Evolutionary conservation across 2,888 invertebrate genomes (phyloP), one percentile per base, ranked within the genome.

Genomic region (Dexiosoma caninum): DNA sequence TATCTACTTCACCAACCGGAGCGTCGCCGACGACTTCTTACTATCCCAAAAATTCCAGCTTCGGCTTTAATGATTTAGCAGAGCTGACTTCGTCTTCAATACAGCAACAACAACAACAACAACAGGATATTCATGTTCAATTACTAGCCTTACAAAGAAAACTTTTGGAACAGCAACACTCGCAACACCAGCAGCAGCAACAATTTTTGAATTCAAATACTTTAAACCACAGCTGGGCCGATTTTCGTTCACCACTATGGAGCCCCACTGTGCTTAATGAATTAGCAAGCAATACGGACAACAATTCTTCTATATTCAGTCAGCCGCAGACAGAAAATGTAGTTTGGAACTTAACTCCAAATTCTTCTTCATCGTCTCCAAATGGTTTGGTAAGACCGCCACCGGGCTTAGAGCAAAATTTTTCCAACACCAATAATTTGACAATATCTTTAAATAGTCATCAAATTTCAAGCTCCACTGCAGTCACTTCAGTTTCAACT

Each of bases 391-490:
- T 89, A 40, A 88, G 89, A 35, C 89, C 89, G 4, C 90, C 90
- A 7, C 89, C 89, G 2, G 90, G 90, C 0, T 81, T 90, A 8
- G 87, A 86, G 59, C 78, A 85, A 42, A 83, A 82, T 59, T 84
- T 78, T 60, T 62, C 78, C 82, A 8, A 46, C 14, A 59, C 16
- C 14, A 67, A 23, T 32, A 67, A 59, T 59, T 49, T 66, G 66
- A 30, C 67, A 44, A 23, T 62, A 1, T 37, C 66, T 10, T 19
- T 70, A 12, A 70, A 40, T 46, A 16, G 23, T 57, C 64, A 55
- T 51, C 74, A 74, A 78, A 32, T 21, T 77, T 55, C 84, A 59
- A 82, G 77, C 53, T 79, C 84, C 57, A 76, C 80, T 60, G 62
- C 81, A 32, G 12, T 32, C 9, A 30, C 64, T 37, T 46, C 69